phyloP scores from a whole-genome alignment of 2,113 vertebrate genomes.

The Vidua chalybeata region DNA sequence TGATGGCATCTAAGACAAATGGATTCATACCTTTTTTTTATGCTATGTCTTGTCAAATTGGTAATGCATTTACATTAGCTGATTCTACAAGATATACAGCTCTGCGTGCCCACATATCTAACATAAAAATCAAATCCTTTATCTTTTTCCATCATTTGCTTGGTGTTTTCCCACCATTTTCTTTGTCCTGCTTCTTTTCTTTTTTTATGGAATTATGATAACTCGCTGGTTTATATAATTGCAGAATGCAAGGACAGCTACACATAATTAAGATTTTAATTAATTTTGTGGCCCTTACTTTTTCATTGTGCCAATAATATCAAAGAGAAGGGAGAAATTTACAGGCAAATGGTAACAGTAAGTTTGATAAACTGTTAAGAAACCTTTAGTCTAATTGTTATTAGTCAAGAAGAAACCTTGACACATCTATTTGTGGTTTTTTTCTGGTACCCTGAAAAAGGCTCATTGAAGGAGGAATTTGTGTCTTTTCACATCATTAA shows the following conservation, averaged over 20 bases:
- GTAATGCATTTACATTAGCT: neutral
- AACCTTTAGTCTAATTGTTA: neutral
- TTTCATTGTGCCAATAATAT: slow-evolving; percentile 28
- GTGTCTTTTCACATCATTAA: neutral
- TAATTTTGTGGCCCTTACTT: slow-evolving; percentile 20
- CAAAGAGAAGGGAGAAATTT: slow-evolving; percentile 3
- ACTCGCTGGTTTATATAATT: neutral
- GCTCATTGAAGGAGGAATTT: neutral
- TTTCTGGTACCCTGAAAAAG: neutral
- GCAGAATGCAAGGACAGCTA: neutral
- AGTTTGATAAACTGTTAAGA: slow-evolving; percentile 17
- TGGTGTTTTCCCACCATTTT: neutral
- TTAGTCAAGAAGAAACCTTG: neutral
- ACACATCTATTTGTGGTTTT: neutral
- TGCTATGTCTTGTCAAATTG: slow-evolving; percentile 12
- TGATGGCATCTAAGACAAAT: slow-evolving; percentile 30
- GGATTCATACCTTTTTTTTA: slow-evolving; percentile 6
- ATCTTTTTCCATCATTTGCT: neutral
- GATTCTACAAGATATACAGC: slow-evolving; percentile 23
- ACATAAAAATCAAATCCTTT: slow-evolving; percentile 14
- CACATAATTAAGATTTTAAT: slow-evolving; percentile 34
- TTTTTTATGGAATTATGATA: neutral
- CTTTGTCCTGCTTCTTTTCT: neutral
- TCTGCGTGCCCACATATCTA: neutral
- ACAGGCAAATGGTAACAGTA: neutral